Evolutionary conservation across 1,140 invertebrate species (phyloP).

Genomic region (Heliconius eleuchia): DNA sequence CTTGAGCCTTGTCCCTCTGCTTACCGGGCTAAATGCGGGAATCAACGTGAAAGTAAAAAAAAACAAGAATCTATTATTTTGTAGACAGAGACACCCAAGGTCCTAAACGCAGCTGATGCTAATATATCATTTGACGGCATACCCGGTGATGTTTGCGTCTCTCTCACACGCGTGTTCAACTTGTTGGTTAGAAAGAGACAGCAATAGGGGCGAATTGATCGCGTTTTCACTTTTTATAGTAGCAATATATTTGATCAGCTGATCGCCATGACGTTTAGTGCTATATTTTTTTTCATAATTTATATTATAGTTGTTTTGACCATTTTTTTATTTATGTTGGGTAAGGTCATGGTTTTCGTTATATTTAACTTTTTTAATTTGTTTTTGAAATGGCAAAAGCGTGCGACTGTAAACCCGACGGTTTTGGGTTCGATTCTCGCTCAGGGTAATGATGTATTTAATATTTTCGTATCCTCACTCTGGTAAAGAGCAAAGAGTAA

Average conservation of each 20-base stretch:
- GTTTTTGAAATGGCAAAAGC: neutral
- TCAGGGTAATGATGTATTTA: no score
- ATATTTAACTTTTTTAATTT: neutral
- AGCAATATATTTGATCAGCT: slow-evolving; percentile 82
- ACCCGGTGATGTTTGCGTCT: slow-evolving; percentile 38
- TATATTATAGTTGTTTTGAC: slow-evolving; percentile 72
- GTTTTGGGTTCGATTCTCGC: no score
- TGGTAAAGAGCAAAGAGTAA: no score
- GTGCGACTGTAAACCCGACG: no score
- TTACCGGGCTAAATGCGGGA: no score
- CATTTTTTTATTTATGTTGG: slow-evolving; percentile 67
- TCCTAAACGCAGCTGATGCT: slow-evolving; percentile 81
- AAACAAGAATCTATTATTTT: slow-evolving; percentile 42
- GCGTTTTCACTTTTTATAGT: slow-evolving; percentile 81
- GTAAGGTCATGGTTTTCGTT: slow-evolving; percentile 64
- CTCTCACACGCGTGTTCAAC: slow-evolving; percentile 39
- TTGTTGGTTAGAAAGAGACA: slow-evolving; percentile 51
- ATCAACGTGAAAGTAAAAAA: no score
- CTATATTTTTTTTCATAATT: slow-evolving; percentile 76
- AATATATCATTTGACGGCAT: slow-evolving; percentile 78
- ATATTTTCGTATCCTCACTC: no score
- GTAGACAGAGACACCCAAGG: slow-evolving; percentile 79
- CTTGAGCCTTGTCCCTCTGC: no score
- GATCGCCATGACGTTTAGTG: slow-evolving; percentile 79
- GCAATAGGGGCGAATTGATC: slow-evolving; percentile 65